A percentile compares a stretch with the other conserved stretches of the same genome.
phyloP scores from a whole-genome alignment of 2,797 vertebrate species.

The Babyrousa celebensis region DNA sequence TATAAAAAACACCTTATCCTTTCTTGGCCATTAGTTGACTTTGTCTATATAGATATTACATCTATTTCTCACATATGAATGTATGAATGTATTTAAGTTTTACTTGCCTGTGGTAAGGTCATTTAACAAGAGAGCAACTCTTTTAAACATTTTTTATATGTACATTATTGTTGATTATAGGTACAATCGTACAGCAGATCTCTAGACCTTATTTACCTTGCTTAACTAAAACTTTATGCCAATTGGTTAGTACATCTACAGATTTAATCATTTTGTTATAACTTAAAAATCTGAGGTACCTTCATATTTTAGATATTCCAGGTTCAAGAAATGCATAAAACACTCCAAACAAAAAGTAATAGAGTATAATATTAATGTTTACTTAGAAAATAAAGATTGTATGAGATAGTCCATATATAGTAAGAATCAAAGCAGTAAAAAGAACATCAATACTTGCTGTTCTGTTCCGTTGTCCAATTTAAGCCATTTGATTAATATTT shows the following conservation, averaged over 20 bases:
- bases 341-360: background rate
- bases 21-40: background rate
- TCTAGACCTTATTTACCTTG: background rate
- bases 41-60: background rate
- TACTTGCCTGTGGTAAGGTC: constrained; percentile 15
- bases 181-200: background rate
- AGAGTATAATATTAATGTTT: constrained; percentile 12
- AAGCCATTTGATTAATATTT: constrained; percentile 8
- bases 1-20: background rate
- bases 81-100: background rate
- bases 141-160: background rate
- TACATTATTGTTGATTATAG: background rate
- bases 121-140: background rate
- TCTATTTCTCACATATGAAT: background rate
- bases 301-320: background rate
- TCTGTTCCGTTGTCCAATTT: background rate
- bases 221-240: background rate
- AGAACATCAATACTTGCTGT: background rate
- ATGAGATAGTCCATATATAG: background rate
- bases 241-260: background rate
- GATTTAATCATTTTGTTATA: constrained; percentile 18
- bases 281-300: background rate
- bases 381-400: constrained; percentile 18
- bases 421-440: constrained; percentile 1
- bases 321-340: constrained; percentile 13